phyloP scores from a whole-genome alignment of 2,797 vertebrate genomes.

The Enteromius paludinosus region DNA sequence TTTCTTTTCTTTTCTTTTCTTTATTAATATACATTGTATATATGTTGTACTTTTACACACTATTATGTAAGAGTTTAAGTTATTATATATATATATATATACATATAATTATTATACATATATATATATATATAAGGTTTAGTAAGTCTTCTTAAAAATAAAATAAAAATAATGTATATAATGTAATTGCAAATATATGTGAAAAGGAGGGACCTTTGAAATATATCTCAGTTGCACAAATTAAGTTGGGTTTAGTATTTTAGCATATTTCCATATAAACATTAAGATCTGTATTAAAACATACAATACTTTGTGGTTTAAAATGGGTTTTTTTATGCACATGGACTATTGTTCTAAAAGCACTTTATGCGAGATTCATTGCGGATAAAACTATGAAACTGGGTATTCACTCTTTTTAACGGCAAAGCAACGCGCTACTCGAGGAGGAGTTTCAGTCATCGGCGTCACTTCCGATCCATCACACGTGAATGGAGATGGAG shows the following conservation, averaged over 20 bases:
- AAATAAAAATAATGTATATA: too few species aligned
- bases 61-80: too few species aligned
- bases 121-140: too few species aligned
- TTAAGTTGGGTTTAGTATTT: background rate
- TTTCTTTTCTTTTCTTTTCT: too few species aligned
- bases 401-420: background rate
- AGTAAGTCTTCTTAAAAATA: too few species aligned
- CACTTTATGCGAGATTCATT: background rate
- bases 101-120: too few species aligned
- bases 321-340: background rate
- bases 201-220: too few species aligned
- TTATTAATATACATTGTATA: too few species aligned
- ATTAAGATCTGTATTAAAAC: background rate
- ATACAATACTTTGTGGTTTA: background rate
- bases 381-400: background rate
- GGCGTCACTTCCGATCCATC: constrained; percentile 15
- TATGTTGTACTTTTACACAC: too few species aligned
- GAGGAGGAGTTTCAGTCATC: background rate
- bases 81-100: too few species aligned
- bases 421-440: background rate
- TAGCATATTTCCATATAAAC: background rate
- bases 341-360: background rate
- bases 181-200: too few species aligned
- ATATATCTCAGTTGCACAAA: background rate
- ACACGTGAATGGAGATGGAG: background rate